Base-by-base conservation (phyloP, 2,113 vertebrate genomes). In the Raja brachyura region DNA sequence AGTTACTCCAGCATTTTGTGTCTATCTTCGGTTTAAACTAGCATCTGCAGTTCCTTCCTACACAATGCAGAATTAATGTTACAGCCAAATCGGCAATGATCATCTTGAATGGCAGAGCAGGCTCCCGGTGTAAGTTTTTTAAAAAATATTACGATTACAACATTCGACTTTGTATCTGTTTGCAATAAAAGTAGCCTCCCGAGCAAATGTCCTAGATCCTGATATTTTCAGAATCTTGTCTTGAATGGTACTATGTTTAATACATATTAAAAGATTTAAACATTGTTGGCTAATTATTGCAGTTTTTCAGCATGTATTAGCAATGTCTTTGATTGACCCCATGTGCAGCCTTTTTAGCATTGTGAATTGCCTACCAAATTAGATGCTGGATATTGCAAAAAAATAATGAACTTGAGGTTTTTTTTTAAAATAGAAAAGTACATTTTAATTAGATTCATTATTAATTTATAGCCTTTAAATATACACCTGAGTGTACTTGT, bases 391-490 rank as follows among this genome's bases (percentile, higher is more conserved):
- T 13, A 88, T 74, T 18, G 70, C 18, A 13, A 92, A 66, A 92
- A 39, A 73, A 70, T 70, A 20, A 39, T 28, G 39, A 48, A 54
- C 33, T 73, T 33, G 13, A 54, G 59, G n/a, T 25, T 28, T 92
- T 3, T 54, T 90, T 48, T 70, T 48, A 54, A 48, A 92, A 28
- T 63, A 68, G 39, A 25, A 0, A 92, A 92, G 33, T 70, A 31
- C 25, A 90, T 13, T 54, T 13, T 73, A 54, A 92, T 92, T 73
- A 92, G 5, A 48, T 22, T 92, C 68, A 92, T 70, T 73, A 68
- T 39, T 73, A 92, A 73, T 73, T 92, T 92, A 73, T 54, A 92
- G 22, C 4, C 13, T 81, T 73, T 73, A 70, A 88, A 73, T 92
- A 22, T 68, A 74, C 68, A 73, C 66, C 59, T 22, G 8, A 73